Evolutionary conservation across 2,888 invertebrate genomes (phyloP), one percentile per base, ranked within the genome.

Genomic region (Chaitophorus viminalis): DNA sequence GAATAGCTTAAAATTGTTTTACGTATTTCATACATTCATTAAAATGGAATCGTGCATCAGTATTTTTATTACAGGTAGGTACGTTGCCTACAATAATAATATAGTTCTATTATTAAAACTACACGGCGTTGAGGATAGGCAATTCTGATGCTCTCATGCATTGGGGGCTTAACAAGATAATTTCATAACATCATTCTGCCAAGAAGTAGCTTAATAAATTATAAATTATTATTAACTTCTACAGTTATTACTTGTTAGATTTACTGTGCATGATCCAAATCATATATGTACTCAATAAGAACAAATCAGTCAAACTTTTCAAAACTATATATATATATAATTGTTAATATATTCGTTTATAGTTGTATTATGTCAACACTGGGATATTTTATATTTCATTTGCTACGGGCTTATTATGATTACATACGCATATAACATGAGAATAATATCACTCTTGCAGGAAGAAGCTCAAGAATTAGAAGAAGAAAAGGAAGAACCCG

Each of bases 401-500:
- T 46, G 46, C 14, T 9, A 9, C 46, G 46, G 46, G 11, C 1
- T 9, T 46, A 46, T 14, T 68, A 29, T 29, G 9, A 8, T 68
- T 29, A 68, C 25, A 29, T 29, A 29, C 25, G 2, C 29, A 8
- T 68, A 29, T 68, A 29, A 29, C 29, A 8, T 29, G 29, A 68
- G 9, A 29, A 68, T 68, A 29, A 9, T 54, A 25, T 39, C 39
- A 29, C 54, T 39, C 3, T 11, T 78, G 9, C 89, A 90, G 91
- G 81, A 91, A 90, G 87, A 87, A 87, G 74, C 79, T 88, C 89
- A 93, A 90, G 93, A 93, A 89, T 93, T 93, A 89, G 93, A 94
- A 89, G 94, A 94, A 90, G 93, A 94, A 89, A 94, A 95, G 90
- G 95, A 96, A 90, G 96, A 96, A 90, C 97, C 97, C 1, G 97